Percentiles rank a stretch among this genome's conserved stretches.
These are phyloP conservation scores for Drosophila nr. perissopoda DNA, from an alignment of 2,888 invertebrate species.

Conservation along the genomic window DNA sequence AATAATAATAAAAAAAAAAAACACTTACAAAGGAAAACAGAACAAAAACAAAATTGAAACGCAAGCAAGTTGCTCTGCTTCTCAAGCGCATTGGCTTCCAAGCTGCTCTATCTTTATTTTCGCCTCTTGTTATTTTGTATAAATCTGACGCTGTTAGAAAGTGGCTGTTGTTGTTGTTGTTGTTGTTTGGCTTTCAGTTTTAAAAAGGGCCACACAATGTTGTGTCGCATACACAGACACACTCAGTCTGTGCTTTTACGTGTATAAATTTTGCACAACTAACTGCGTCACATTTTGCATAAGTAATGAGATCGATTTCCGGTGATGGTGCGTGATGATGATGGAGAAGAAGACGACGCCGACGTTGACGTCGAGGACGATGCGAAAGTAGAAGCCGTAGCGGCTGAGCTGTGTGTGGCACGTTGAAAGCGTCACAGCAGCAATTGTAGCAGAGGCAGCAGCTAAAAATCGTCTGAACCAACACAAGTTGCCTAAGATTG, in stretches of 20 bases:
- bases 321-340: slow-evolving; percentile 72
- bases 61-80: slow-evolving; percentile 19
- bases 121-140: slow-evolving; percentile 8
- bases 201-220: slow-evolving; percentile 42
- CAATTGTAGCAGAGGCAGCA: slow-evolving; percentile 11
- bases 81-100: slow-evolving; percentile 3
- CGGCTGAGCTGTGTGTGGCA: slow-evolving; percentile 19
- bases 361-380: background rate
- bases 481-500: slow-evolving; percentile 74
- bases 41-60: slow-evolving; percentile 1
- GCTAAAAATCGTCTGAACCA: slow-evolving; percentile 52
- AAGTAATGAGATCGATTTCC: slow-evolving; percentile 80
- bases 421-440: slow-evolving; percentile 9
- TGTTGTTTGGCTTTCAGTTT: slow-evolving; percentile 24
- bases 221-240: slow-evolving; percentile 15
- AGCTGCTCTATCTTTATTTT: slow-evolving; percentile 8
- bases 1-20: slow-evolving; percentile 8
- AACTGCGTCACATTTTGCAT: slow-evolving; percentile 80
- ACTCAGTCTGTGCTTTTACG: slow-evolving; percentile 22
- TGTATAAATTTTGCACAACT: slow-evolving; percentile 74
- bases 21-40: background rate
- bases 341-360: slow-evolving; percentile 7
- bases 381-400: background rate
- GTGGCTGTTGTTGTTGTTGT: slow-evolving; percentile 25
- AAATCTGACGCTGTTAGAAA: slow-evolving; percentile 56